phyloP scores from a whole-genome alignment of 2,797 vertebrate species.

The Potorous gilbertii region DNA sequence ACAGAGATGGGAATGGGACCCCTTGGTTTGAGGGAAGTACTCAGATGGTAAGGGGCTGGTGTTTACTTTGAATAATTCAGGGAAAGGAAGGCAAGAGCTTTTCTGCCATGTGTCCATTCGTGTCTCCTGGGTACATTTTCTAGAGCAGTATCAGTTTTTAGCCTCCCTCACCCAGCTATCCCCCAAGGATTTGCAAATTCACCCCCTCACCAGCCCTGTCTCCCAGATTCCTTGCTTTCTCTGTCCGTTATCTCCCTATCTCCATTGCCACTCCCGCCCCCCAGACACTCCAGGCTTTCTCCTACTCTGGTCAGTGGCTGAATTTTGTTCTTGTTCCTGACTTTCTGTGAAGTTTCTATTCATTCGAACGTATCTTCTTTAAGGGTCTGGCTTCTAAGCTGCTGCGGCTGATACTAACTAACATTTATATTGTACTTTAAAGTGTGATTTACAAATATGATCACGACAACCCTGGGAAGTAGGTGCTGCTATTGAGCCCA shows the following conservation, averaged over 20 bases:
- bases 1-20: neutral
- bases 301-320: neutral
- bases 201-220: neutral
- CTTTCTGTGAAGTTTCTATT: neutral
- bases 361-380: neutral
- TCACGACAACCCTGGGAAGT: neutral
- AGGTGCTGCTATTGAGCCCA: neutral
- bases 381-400: neutral
- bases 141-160: neutral
- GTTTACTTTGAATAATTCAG: conserved; percentile 1
- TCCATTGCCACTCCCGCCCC: neutral
- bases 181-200: neutral
- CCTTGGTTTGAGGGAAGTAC: neutral
- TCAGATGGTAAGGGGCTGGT: neutral
- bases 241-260: neutral
- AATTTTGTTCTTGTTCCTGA: neutral
- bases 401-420: neutral
- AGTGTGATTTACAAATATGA: neutral
- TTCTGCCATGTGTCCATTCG: neutral
- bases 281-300: neutral
- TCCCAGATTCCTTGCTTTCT: neutral
- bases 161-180: neutral
- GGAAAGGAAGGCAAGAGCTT: neutral
- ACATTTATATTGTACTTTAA: neutral
- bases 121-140: neutral